Conservation (phyloP, 2,113 vertebrate genomes). For the Melanostigma gelatinosum region DNA sequence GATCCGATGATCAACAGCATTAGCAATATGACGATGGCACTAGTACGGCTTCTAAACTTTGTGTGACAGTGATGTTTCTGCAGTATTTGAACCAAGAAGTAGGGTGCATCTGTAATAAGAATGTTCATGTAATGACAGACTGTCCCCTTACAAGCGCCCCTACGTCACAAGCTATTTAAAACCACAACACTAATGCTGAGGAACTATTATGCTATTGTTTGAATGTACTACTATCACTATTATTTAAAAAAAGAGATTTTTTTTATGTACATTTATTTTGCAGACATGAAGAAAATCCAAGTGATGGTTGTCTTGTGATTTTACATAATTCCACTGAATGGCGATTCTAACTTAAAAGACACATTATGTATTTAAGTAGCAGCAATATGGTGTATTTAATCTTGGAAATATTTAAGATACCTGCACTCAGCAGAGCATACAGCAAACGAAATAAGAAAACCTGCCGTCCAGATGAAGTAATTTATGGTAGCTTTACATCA, state of each 20-base stretch:
- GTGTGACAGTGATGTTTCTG: slow-evolving; percentile 55
- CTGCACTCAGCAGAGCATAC: slow-evolving; percentile 71
- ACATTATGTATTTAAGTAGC: slow-evolving; percentile 82
- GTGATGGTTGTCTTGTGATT: slow-evolving; percentile 74
- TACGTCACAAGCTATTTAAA: slow-evolving; percentile 80
- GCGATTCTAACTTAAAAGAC: slow-evolving; percentile 83
- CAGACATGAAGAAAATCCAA: slow-evolving; percentile 72
- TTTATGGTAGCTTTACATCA: slow-evolving; percentile 63
- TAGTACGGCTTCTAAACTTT: slow-evolving; percentile 45
- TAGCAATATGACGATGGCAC: slow-evolving; percentile 59
- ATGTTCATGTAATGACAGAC: slow-evolving; percentile 35
- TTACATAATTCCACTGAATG: slow-evolving; percentile 69
- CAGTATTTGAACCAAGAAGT: slow-evolving; percentile 52
- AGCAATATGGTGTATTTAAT: slow-evolving; percentile 84
- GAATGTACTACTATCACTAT: slow-evolving; percentile 81
- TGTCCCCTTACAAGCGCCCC: slow-evolving; percentile 48
- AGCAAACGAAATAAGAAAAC: slow-evolving; percentile 52
- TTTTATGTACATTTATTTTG: slow-evolving; percentile 79
- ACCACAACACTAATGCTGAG: slow-evolving; percentile 77
- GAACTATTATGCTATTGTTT: slow-evolving; percentile 80
- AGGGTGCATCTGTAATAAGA: slow-evolving; percentile 46
- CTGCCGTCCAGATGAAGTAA: slow-evolving; percentile 55
- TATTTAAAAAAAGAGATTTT: slow-evolving; percentile 82
- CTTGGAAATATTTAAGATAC: slow-evolving; percentile 81
- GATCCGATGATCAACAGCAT: slow-evolving; percentile 30